Conservation (phyloP, 2,113 vertebrate species). For the Anthoscopus minutus region DNA sequence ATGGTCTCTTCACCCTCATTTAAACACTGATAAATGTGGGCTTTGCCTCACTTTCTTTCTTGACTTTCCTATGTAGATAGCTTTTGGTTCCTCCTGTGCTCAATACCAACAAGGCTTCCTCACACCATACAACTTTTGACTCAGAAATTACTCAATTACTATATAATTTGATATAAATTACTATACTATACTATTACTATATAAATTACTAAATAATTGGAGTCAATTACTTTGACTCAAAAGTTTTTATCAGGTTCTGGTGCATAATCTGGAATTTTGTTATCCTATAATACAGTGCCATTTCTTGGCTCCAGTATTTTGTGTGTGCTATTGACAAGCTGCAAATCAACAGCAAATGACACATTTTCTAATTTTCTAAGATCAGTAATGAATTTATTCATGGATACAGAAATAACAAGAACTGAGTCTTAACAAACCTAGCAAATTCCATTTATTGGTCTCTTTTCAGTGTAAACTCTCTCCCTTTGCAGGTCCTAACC, state of each 20-base stretch:
- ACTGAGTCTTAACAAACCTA: not conserved
- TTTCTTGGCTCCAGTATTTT: not conserved
- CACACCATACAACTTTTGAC: not conserved
- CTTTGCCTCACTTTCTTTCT: not conserved
- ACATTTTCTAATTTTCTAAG: not conserved
- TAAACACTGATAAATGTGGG: not conserved
- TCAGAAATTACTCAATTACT: not conserved
- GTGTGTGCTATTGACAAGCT: not conserved
- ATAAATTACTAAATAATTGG: too few species aligned
- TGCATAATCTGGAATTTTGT: not conserved
- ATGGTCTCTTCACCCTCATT: not conserved
- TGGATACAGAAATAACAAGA: not conserved
- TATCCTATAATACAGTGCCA: not conserved
- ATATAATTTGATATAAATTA: too few species aligned
- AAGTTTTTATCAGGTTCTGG: not conserved
- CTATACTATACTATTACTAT: too few species aligned
- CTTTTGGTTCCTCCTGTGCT: not conserved
- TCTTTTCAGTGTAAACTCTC: not conserved
- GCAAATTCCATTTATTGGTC: not conserved
- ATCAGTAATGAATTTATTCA: not conserved
- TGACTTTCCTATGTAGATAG: not conserved
- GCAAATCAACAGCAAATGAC: not conserved
- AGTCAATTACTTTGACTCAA: too few species aligned
- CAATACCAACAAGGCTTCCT: not conserved
- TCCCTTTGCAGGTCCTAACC: not conserved